Base-by-base conservation (phyloP, 2,888 invertebrate genomes). In the Drosophila maculinotata region DNA sequence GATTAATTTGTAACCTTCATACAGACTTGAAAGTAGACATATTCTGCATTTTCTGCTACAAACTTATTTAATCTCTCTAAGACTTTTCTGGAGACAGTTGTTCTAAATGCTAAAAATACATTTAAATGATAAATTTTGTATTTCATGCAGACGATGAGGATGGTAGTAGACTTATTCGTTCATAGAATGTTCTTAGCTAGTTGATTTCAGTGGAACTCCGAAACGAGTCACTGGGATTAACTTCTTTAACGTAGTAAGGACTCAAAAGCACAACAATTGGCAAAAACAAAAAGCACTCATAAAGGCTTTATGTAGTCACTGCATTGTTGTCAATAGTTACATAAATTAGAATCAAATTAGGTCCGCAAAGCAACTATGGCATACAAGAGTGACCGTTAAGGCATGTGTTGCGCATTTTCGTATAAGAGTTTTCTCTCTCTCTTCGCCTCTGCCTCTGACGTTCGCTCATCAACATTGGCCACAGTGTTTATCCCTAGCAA, bases 281-380 rank as follows among this genome's bases (percentile, higher is more conserved):
- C 51, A 23, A 58, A 72, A 64, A 56, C 72, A 76, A 62, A 67
- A 54, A 53, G 42, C 65, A 9, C 41, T 49, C 64, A 52, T 28
- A 68, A 65, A 64, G 45, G 60, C 62, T 58, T 54, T 49, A 56
- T 48, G 48, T n/a, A 60, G 48, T 39, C 62, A 65, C 67, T 69
- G 65, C 57, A 68, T 77, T 79, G 77, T 69, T 79, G 79, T 69
- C 77, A 79, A 77, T 72, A 66, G 71, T 77, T 79, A 75, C 79
- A 79, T 77, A 79, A 79, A 77, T 77, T 79, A 72, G 72, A 69
- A 79, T 79, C 71, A 69, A 79, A 79, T 79, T 79, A 79, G 75
- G 79, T 71, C 72, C 67, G 54, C 56, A 64, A 63, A 53, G 45
- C 52, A 58, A 51, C 44, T 14, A 36, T 33, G 38, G 51, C 28